Percentiles rank a stretch among this genome's conserved stretches.
phyloP scores from a whole-genome alignment of 92 coral and sea anemone genomes.

The Epizoanthus illoricatus region DNA sequence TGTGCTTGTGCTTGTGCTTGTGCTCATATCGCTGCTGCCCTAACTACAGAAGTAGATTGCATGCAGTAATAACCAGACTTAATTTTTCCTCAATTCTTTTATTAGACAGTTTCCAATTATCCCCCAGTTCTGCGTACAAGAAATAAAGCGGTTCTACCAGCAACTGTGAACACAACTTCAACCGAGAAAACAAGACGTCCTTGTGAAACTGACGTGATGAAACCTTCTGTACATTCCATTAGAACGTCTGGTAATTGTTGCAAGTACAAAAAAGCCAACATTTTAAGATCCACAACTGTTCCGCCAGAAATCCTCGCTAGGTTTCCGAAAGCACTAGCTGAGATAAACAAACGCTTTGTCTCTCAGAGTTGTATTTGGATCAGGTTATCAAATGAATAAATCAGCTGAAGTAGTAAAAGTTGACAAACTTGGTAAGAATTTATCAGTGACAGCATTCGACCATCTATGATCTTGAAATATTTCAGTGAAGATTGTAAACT shows the following conservation, averaged over 20 bases:
- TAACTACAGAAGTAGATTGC: too few relatives aligned
- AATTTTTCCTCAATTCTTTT: background rate
- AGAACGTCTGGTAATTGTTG: background rate
- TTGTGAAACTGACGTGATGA: background rate
- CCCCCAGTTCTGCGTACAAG: background rate
- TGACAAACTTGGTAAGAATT: too few relatives aligned
- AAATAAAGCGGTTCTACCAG: background rate
- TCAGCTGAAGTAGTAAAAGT: too few relatives aligned
- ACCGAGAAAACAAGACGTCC: background rate
- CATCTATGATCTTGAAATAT: too few relatives aligned
- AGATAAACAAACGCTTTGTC: conserved; percentile 34
- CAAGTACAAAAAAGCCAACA: conserved; percentile 9
- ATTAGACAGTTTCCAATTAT: conserved; percentile 1
- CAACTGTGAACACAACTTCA: background rate
- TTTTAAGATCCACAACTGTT: background rate
- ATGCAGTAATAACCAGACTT: too few relatives aligned
- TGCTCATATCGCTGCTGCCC: too few relatives aligned
- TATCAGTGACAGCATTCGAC: too few relatives aligned
- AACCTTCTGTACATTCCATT: background rate
- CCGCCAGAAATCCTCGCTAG: conserved; percentile 27
- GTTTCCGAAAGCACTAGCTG: conserved; percentile 22
- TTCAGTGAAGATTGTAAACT: too few relatives aligned
- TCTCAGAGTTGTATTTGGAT: conserved; percentile 37
- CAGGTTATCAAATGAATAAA: conserved; percentile 33
- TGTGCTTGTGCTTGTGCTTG: too few relatives aligned